phyloP scores from a whole-genome alignment of 2,797 vertebrate genomes.

The Bufotes viridis region DNA sequence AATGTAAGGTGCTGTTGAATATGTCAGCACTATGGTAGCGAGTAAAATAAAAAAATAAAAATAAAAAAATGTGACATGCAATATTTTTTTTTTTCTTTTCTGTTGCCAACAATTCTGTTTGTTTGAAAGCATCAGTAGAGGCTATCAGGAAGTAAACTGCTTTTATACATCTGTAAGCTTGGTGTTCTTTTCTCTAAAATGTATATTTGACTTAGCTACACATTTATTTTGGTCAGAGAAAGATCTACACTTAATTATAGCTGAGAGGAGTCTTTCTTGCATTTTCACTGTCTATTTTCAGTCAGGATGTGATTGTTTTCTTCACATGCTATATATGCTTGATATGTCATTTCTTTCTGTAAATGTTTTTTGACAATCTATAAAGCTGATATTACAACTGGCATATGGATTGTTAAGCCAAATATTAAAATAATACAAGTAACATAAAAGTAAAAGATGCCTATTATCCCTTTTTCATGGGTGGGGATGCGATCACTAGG shows the following conservation, averaged over 20 bases:
- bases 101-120: background rate
- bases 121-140: background rate
- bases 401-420: background rate
- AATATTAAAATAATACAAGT: background rate
- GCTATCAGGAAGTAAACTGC: background rate
- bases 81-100: background rate
- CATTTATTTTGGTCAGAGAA: constrained; percentile 16
- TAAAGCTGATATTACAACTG: background rate
- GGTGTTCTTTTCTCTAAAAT: background rate
- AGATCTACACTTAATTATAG: background rate
- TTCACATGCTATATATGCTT: background rate
- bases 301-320: background rate
- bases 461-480: background rate
- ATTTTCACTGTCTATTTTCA: background rate
- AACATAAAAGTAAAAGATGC: background rate
- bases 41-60: background rate
- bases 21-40: no score
- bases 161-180: background rate
- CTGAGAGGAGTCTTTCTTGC: background rate
- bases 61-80: background rate
- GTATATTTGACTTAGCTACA: background rate
- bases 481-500: no score
- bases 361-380: no score
- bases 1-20: no score
- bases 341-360: no score